These are phyloP conservation scores for Passer domesticus DNA, from an alignment of 2,113 vertebrate species.

Conservation along the genomic window DNA sequence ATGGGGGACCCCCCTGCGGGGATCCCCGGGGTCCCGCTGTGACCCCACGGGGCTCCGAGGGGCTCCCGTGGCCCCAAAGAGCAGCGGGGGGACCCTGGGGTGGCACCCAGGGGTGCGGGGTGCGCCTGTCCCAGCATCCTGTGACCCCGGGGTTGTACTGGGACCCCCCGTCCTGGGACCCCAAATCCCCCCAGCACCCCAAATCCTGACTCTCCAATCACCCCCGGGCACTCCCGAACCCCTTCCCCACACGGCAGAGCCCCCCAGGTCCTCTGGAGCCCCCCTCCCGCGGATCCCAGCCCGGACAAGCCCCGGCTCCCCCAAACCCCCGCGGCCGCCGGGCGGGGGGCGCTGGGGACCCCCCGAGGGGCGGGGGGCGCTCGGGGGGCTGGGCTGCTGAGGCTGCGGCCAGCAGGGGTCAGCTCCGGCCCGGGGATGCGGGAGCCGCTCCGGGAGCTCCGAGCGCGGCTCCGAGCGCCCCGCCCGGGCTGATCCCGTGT, in stretches of 20 bases:
- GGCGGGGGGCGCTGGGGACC: neutral
- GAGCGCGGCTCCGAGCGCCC: accelerated
- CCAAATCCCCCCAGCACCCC: neutral
- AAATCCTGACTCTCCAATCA: neutral
- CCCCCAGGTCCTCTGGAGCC: accelerated
- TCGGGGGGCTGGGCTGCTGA: neutral
- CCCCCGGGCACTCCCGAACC: no score
- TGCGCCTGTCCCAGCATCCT: neutral
- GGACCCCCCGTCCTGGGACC: accelerated
- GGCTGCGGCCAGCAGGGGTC: conserved; percentile 36
- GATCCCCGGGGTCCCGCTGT: no score
- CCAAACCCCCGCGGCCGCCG: neutral
- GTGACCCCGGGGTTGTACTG: accelerated
- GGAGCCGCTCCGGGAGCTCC: neutral
- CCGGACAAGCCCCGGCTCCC: accelerated
- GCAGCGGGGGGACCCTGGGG: no score
- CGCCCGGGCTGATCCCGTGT: neutral
- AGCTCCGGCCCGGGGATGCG: conserved; percentile 16
- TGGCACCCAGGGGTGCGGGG: neutral
- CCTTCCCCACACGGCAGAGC: accelerated
- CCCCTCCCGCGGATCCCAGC: neutral
- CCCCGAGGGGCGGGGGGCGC: neutral
- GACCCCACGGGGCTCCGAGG: neutral
- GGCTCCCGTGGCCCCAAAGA: neutral
- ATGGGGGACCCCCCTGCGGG: neutral